A percentile compares a stretch with the other conserved stretches of the same genome.
phyloP scores from a whole-genome alignment of 1,140 invertebrate species.

The Drosophila littoralis region DNA sequence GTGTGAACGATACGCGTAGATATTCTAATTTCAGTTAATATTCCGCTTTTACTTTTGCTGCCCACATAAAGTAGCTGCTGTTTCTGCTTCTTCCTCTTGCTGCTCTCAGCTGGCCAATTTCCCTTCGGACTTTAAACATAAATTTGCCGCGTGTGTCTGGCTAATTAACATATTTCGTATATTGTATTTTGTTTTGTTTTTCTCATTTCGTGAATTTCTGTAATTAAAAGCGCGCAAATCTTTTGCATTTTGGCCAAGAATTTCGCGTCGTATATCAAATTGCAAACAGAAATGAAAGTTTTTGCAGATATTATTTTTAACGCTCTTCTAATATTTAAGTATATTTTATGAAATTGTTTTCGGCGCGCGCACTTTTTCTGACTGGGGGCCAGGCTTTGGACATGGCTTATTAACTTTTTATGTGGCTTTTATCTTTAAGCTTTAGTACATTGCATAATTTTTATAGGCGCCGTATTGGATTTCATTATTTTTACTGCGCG shows the following conservation, averaged over 20 bases:
- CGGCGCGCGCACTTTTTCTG: not conserved
- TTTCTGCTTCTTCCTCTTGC: not conserved
- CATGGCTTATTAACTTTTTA: constrained; percentile 1
- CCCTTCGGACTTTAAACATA: constrained; percentile 37
- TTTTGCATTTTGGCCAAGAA: constrained; percentile 48
- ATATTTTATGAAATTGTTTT: constrained; percentile 9
- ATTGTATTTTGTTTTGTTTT: constrained; percentile 4
- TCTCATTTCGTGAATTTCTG: constrained; percentile 38
- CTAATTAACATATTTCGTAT: constrained; percentile 53
- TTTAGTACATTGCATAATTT: constrained; percentile 17
- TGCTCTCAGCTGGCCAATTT: constrained; percentile 40
- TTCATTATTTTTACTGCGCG: constrained; percentile 5
- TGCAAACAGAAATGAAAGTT: constrained; percentile 55
- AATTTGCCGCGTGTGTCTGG: constrained; percentile 42
- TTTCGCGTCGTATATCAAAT: constrained; percentile 23
- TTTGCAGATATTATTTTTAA: constrained; percentile 6
- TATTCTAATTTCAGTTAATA: constrained; percentile 36
- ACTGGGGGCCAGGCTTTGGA: not conserved
- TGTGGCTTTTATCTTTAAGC: not conserved
- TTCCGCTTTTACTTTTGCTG: constrained; percentile 47
- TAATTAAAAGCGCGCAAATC: constrained; percentile 49
- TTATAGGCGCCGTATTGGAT: not conserved
- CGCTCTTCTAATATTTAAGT: constrained; percentile 1
- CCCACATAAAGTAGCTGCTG: constrained; percentile 12
- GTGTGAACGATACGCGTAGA: constrained; percentile 4